Percentiles rank a stretch among this genome's conserved stretches.
phyloP scores from a whole-genome alignment of 2,888 invertebrate species.

The Hermaeophaga mercurialis region DNA sequence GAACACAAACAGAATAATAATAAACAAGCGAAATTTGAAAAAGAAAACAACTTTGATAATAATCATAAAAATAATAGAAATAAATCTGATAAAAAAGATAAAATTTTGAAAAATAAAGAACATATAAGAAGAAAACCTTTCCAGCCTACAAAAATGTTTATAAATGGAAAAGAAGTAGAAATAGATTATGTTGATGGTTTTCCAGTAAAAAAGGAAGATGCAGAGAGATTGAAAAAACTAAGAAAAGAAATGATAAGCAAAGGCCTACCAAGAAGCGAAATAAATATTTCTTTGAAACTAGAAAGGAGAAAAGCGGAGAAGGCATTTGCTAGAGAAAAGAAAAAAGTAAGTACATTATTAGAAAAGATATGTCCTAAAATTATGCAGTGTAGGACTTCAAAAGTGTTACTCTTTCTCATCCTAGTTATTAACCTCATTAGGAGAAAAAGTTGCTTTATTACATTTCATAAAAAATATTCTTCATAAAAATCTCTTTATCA shows the following conservation, averaged over 20 bases:
- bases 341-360: constrained; percentile 67
- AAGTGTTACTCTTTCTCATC: no score
- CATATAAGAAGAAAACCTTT: constrained; percentile 48
- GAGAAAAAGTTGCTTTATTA: no score
- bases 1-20: constrained; percentile 31
- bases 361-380: no score
- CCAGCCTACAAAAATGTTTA: constrained; percentile 59
- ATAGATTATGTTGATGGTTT: constrained; percentile 72
- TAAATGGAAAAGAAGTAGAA: constrained; percentile 69
- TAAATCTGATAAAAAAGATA: constrained; percentile 21
- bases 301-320: constrained; percentile 76
- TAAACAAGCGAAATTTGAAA: constrained; percentile 17
- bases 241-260: constrained; percentile 68
- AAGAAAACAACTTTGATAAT: constrained; percentile 26
- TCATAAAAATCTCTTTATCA: no score
- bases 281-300: constrained; percentile 68
- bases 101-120: constrained; percentile 44
- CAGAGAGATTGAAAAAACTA: constrained; percentile 66
- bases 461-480: no score
- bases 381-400: no score
- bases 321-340: constrained; percentile 67
- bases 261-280: constrained; percentile 71
- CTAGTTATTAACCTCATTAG: no score
- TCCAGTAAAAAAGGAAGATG: constrained; percentile 74
- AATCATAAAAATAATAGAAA: not conserved